Evolutionary conservation across 2,113 vertebrate genomes (phyloP).

Genomic region (Cyanoliseus patagonus): DNA sequence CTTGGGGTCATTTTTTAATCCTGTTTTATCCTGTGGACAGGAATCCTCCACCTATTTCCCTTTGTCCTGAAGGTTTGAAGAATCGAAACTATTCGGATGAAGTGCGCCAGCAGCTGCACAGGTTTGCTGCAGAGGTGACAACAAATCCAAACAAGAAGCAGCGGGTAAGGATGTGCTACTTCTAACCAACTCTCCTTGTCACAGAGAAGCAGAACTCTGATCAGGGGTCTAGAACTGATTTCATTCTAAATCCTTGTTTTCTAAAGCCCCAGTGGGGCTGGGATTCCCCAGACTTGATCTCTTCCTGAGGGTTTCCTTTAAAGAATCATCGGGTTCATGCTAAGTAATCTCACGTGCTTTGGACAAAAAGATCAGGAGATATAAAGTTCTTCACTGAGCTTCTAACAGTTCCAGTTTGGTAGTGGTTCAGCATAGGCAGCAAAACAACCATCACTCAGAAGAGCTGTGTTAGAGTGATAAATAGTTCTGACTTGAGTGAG

Average conservation of each 20-base stretch:
- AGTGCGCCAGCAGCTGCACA: constrained; percentile 30
- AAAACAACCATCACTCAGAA: not conserved
- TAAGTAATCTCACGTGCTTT: not conserved
- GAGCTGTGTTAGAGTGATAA: not conserved
- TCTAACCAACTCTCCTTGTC: not conserved
- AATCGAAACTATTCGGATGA: constrained; percentile 49
- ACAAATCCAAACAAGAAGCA: constrained; percentile 61
- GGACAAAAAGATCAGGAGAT: not conserved
- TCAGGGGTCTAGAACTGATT: not conserved
- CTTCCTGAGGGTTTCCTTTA: not conserved
- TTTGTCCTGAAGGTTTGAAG: constrained; percentile 67
- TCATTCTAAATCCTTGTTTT: not conserved
- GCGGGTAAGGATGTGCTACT: constrained; percentile 31
- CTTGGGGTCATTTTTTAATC: not conserved
- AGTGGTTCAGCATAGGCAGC: not conserved
- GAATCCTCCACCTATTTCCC: constrained; percentile 67
- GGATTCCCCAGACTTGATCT: not conserved
- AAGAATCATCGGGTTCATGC: not conserved
- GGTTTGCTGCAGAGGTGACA: constrained; percentile 58
- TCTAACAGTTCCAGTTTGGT: not conserved
- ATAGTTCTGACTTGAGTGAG: not conserved
- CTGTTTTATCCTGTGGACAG: not conserved
- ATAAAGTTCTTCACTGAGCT: not conserved
- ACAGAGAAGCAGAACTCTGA: not conserved
- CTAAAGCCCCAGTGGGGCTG: not conserved